Evolutionary conservation across 2,113 vertebrate genomes (phyloP).

Genomic region (Mormoops blainvillei): DNA sequence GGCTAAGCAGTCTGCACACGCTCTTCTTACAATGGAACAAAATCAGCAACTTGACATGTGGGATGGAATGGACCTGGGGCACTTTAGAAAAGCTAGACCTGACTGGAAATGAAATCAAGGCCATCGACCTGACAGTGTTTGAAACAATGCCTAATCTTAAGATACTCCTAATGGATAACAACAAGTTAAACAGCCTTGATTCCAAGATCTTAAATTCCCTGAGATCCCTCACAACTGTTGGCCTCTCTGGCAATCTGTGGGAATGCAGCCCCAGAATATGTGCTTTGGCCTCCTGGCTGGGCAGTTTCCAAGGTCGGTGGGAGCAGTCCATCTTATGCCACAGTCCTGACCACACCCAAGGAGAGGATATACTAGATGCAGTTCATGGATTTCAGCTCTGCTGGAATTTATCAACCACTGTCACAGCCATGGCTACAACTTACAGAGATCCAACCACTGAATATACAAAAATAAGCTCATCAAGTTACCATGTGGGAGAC

Average conservation of each 20-base stretch:
- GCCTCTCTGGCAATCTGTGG: constrained; percentile 97
- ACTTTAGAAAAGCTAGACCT: constrained; percentile 97
- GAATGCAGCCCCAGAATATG: constrained; percentile 98
- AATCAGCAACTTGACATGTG: constrained; percentile 96
- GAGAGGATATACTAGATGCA: constrained; percentile 98
- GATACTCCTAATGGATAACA: constrained; percentile 97
- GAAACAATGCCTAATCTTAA: constrained; percentile 97
- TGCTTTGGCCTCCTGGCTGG: constrained; percentile 93
- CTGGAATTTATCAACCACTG: constrained; percentile 94
- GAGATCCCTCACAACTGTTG: constrained; percentile 89
- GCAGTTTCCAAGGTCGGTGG: constrained; percentile 97
- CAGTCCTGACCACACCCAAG: constrained; percentile 96
- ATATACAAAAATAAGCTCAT: constrained; percentile 92
- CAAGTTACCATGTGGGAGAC: constrained; percentile 94
- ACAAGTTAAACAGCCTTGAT: constrained; percentile 94
- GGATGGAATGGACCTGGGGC: constrained; percentile 98
- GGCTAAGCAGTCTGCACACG: constrained; percentile 94
- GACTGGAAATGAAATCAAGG: constrained; percentile 95
- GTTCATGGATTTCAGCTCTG: constrained; percentile 99
- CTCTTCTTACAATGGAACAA: constrained; percentile 99
- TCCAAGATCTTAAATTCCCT: constrained; percentile 90
- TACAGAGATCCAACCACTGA: constrained; percentile 88
- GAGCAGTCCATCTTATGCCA: constrained; percentile 97
- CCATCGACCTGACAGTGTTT: constrained; percentile 92
- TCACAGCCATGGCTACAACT: constrained; percentile 85